Evolutionary conservation across 2,113 vertebrate species (phyloP), one percentile per base, ranked within the genome.

Genomic region (Capreolus pygargus): DNA sequence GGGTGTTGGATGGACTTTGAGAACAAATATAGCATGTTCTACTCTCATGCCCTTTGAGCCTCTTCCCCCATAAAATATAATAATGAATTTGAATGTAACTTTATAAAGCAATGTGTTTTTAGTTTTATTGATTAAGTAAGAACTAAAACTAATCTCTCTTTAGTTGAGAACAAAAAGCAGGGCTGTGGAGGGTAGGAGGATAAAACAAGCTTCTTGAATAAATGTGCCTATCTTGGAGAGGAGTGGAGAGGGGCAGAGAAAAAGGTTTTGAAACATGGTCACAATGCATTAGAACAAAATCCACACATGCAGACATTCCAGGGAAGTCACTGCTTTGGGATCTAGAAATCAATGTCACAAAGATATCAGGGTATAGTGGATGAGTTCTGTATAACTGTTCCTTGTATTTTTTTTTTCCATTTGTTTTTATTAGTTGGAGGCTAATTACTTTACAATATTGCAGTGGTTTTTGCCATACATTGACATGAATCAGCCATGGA

Each of bases 101-200:
- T 92, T 74, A 55, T n/a, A 43, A 84, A 70, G 17, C 25, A 54
- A 17, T 58, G 39, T 1, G 1, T 45, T 84, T 76, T 76, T 76
- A 33, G 43, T 54, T 57, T 4, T 45, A 52, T 33, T 52, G 17
- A 57, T 7, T 43, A 84, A 54, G 9, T 92, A 39, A 86, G 8
- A 12, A 3, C 5, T 61, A 5, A 25, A 43, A n/a, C 17, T 47
- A 47, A 36, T 30, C 7, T 84, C 23, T 21, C 6, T 74, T 43
- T 83, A 6, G 25, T 55, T 19, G 33, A 23, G 17, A 86, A 54
- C 5, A 82, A 95, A 12, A 14, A 43, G 33, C 2, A n/a, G 16
- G 28, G 3, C 2, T 76, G n/a, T 79, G 13, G 58, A 84, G 10
- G 14, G 28, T 6, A 27, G 4, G 27, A 27, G 0, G 0, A 47